phyloP scores from a whole-genome alignment of 2,888 invertebrate species.

The Acrobasis repandana region DNA sequence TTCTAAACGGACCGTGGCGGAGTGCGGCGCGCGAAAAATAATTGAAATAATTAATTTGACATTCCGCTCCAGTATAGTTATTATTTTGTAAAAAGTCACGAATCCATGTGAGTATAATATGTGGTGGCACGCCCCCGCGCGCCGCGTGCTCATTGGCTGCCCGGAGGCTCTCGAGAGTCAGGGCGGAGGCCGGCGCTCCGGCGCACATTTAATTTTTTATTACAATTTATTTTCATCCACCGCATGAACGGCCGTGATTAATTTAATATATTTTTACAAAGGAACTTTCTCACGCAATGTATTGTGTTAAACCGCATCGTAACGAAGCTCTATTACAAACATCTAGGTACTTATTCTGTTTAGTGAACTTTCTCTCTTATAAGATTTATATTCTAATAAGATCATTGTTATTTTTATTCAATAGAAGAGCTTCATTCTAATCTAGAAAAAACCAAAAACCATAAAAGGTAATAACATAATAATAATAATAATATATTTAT shows the following conservation, averaged over 20 bases:
- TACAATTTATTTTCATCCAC: conserved; percentile 52
- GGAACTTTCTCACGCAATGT: conserved; percentile 63
- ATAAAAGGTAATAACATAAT: too few species aligned
- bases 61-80: conserved; percentile 53
- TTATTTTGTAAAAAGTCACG: conserved; percentile 59
- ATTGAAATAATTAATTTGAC: conserved; percentile 67
- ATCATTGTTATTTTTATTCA: too few species aligned
- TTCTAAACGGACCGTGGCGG: conserved; percentile 41
- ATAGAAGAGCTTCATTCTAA: too few species aligned
- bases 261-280: conserved; percentile 74
- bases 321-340: not conserved
- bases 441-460: too few species aligned
- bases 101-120: conserved; percentile 40
- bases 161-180: conserved; percentile 37
- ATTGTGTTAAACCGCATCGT: conserved; percentile 45
- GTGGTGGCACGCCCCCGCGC: conserved; percentile 48
- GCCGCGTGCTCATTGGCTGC: conserved; percentile 50
- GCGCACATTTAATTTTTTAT: conserved; percentile 53
- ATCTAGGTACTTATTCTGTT: too few species aligned
- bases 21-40: conserved; percentile 46
- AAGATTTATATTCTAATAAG: not conserved
- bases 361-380: not conserved
- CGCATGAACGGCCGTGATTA: conserved; percentile 68
- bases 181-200: conserved; percentile 46
- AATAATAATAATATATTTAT: too few species aligned